Conservation (phyloP, 1,140 invertebrate species). For the Ganaspis sp. region DNA sequence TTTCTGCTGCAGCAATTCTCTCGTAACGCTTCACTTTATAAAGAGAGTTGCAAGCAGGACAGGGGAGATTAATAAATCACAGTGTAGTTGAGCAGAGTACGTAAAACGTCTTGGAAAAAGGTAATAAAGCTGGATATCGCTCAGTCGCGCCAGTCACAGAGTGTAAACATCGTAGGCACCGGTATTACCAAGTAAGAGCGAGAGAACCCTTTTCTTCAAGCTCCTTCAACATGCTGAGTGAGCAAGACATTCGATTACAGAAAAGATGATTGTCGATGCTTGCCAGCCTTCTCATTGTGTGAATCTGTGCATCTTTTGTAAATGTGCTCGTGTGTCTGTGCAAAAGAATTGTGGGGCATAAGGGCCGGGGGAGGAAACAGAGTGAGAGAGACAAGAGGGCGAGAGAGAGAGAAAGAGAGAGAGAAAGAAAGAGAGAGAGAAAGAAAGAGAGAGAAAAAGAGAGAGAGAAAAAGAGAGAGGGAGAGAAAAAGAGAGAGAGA, state of each 20-base stretch:
- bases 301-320: not conserved
- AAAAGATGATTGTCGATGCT: slow-evolving; percentile 47
- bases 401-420: slow-evolving; percentile 30
- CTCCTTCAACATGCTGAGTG: slow-evolving; percentile 38
- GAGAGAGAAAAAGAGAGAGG: too few species aligned
- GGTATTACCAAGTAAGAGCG: slow-evolving; percentile 17
- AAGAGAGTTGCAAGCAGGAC: slow-evolving; percentile 26
- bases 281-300: slow-evolving; percentile 36
- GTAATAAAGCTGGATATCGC: slow-evolving; percentile 30
- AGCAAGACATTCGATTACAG: slow-evolving; percentile 36
- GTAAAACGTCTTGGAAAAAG: slow-evolving; percentile 30
- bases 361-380: slow-evolving; percentile 36
- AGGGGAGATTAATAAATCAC: slow-evolving; percentile 29
- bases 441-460: slow-evolving; percentile 46
- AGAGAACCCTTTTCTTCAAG: slow-evolving; percentile 16
- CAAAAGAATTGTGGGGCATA: slow-evolving; percentile 26
- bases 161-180: slow-evolving; percentile 21
- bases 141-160: slow-evolving; percentile 29
- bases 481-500: slow-evolving; percentile 54
- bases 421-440: slow-evolving; percentile 47
- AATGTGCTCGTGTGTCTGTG: slow-evolving; percentile 7
- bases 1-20: not conserved
- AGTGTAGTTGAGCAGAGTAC: slow-evolving; percentile 28
- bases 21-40: slow-evolving; percentile 17
- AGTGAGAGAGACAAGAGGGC: slow-evolving; percentile 31